Evolutionary conservation across 2,797 vertebrate genomes (phyloP).

Genomic region (Malurus leucopterus): DNA sequence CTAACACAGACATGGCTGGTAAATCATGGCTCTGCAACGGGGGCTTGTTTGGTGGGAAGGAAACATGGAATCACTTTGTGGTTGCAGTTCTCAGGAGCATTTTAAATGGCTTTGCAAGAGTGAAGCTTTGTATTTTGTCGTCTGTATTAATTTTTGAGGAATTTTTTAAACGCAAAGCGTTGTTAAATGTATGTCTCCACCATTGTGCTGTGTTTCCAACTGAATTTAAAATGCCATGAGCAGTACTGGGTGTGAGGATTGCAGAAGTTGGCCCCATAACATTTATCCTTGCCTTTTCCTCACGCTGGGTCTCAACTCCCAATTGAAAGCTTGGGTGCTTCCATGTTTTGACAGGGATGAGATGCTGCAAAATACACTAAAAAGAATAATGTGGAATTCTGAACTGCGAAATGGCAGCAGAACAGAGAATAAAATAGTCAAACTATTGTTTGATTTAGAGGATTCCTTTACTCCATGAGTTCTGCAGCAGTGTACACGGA

Average conservation of each 20-base stretch:
- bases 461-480: neutral
- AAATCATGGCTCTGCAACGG: neutral
- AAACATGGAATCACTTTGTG: neutral
- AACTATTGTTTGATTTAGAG: neutral
- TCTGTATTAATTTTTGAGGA: neutral
- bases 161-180: neutral
- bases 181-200: neutral
- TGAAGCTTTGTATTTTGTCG: neutral
- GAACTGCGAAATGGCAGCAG: neutral
- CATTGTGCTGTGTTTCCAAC: rapidly evolving
- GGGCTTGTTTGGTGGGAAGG: neutral
- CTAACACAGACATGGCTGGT: neutral
- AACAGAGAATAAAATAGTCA: neutral
- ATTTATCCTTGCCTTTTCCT: neutral
- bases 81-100: neutral
- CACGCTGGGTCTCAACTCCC: rapidly evolving
- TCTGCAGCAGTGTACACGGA: neutral
- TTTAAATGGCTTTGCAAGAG: neutral
- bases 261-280: neutral
- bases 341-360: neutral
- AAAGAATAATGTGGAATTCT: neutral
- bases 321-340: neutral
- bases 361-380: neutral
- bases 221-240: neutral
- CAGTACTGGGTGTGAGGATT: neutral